These are phyloP conservation scores for Lepidotrigona ventralis DNA, from an alignment of 1,140 invertebrate species.

Conservation along the genomic window DNA sequence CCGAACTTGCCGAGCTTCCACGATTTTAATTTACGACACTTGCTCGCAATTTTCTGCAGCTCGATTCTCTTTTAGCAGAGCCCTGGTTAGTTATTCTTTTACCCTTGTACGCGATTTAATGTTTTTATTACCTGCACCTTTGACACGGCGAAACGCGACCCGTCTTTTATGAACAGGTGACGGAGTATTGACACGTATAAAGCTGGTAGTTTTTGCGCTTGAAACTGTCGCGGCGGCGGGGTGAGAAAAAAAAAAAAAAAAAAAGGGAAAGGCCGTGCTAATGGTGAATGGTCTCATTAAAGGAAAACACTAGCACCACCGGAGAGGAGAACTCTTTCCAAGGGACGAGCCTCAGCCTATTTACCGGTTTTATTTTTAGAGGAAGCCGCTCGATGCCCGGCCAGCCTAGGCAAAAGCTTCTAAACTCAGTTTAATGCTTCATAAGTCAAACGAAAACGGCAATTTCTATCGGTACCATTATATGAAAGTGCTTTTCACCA, in stretches of 20 bases:
- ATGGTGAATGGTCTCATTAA: conserved; percentile 44
- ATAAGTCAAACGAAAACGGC: conserved; percentile 50
- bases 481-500: conserved; percentile 42
- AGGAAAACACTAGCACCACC: conserved; percentile 27
- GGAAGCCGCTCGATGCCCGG: not conserved
- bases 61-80: conserved; percentile 25
- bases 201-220: conserved; percentile 39
- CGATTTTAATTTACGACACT: conserved; percentile 23
- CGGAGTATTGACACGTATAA: conserved; percentile 41
- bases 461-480: conserved; percentile 56
- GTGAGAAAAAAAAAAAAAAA: not conserved
- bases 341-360: conserved; percentile 46
- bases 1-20: not conserved
- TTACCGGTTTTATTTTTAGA: conserved; percentile 55
- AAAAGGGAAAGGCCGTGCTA: not conserved
- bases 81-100: conserved; percentile 14
- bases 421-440: conserved; percentile 53
- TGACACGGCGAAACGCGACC: conserved; percentile 1
- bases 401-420: conserved; percentile 30
- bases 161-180: conserved; percentile 29
- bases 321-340: conserved; percentile 29
- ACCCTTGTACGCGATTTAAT: conserved; percentile 26
- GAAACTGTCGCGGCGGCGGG: not conserved
- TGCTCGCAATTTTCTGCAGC: conserved; percentile 6
- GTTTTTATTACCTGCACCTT: conserved; percentile 35